These are phyloP conservation scores for Ptilorrhoa leucosticta DNA, from an alignment of 2,113 vertebrate species.

Conservation along the genomic window DNA sequence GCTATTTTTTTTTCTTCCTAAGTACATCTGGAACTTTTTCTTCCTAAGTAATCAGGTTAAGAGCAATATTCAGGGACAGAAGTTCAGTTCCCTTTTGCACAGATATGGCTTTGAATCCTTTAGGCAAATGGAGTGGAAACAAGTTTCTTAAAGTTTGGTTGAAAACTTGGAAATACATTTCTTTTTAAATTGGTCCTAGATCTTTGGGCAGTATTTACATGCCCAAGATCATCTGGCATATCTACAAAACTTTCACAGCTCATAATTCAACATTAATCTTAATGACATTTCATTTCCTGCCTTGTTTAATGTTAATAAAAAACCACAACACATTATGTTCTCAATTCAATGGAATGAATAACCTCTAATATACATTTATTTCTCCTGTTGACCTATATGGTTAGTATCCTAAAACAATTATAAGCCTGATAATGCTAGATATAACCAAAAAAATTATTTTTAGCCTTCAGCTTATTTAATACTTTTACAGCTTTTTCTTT, in stretches of 20 bases:
- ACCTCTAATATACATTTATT: background rate
- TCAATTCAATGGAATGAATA: constrained; percentile 11
- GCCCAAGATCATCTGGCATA: background rate
- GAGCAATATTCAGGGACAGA: background rate
- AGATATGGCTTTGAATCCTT: background rate
- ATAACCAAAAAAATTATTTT: background rate
- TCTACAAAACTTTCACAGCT: background rate
- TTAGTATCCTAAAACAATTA: constrained; percentile 49
- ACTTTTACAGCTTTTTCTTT: background rate
- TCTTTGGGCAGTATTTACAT: background rate
- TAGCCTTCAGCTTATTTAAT: constrained; percentile 13
- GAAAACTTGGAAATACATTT: background rate
- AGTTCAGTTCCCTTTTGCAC: background rate
- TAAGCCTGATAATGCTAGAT: constrained; percentile 30
- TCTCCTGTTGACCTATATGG: constrained; percentile 15
- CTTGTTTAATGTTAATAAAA: constrained; percentile 24
- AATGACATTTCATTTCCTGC: background rate
- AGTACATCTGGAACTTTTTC: background rate
- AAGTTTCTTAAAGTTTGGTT: background rate
- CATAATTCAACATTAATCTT: background rate
- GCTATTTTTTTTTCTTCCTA: background rate
- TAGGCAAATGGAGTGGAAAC: background rate
- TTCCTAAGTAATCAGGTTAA: background rate
- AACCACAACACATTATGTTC: background rate
- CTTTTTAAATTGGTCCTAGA: background rate